phyloP scores from a whole-genome alignment of 2,113 vertebrate genomes.

The Psilopsiagon aymara region DNA sequence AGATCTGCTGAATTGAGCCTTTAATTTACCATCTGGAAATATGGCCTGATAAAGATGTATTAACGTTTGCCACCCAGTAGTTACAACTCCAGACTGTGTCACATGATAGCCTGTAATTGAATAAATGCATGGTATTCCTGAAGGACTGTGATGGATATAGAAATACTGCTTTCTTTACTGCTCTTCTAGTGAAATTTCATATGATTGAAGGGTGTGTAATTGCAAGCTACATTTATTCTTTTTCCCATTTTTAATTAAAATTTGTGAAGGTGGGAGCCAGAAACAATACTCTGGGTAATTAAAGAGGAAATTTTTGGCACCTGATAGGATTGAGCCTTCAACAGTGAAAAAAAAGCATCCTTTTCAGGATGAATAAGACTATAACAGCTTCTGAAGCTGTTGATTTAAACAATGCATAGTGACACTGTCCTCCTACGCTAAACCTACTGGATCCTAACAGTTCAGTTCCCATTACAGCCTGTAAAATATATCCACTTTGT shows the following conservation, averaged over 20 bases:
- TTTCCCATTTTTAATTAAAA: neutral
- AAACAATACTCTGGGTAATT: neutral
- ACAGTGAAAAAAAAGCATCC: neutral
- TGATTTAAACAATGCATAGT: neutral
- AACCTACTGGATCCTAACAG: neutral
- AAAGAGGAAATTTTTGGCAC: neutral
- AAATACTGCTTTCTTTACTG: neutral
- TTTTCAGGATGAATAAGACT: neutral
- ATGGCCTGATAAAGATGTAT: neutral
- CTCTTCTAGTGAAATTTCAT: neutral
- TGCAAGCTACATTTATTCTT: neutral
- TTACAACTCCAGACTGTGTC: neutral
- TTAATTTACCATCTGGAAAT: slow-evolving; percentile 26
- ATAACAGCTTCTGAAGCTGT: neutral
- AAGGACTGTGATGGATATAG: neutral
- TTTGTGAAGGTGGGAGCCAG: neutral
- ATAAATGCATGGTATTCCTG: neutral
- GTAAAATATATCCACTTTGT: neutral
- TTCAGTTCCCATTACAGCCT: neutral
- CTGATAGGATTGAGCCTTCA: neutral
- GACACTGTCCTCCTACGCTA: neutral
- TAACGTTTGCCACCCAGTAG: neutral
- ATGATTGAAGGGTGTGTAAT: neutral
- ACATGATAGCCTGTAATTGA: neutral
- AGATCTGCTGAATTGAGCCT: slow-evolving; percentile 20